These are phyloP conservation scores for Galeopterus variegatus DNA, from an alignment of 2,113 vertebrate genomes.

Conservation along the genomic window DNA sequence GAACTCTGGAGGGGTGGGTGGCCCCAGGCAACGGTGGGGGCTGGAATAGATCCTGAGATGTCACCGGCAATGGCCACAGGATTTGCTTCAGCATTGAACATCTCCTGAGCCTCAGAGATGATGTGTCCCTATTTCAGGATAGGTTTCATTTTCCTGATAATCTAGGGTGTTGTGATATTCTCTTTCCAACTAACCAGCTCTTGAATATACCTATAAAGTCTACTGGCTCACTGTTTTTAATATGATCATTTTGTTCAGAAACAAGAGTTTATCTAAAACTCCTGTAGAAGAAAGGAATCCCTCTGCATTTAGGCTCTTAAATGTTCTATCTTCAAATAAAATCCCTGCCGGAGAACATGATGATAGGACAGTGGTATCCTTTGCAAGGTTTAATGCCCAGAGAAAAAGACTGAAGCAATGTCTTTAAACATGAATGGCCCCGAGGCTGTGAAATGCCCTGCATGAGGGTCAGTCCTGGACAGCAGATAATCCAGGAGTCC, in stretches of 20 bases:
- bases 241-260: neutral
- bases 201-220: neutral
- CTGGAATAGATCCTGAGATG: rapidly evolving
- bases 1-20: neutral
- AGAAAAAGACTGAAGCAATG: neutral
- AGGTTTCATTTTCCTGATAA: neutral
- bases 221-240: neutral
- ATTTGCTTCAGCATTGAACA: neutral
- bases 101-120: neutral
- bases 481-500: neutral
- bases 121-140: neutral
- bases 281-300: neutral
- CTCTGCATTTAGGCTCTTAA: neutral
- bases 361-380: neutral
- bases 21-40: neutral
- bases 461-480: too few relatives aligned
- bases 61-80: neutral
- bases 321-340: neutral
- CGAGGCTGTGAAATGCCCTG: neutral
- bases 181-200: neutral
- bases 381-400: neutral
- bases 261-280: neutral
- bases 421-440: neutral
- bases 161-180: neutral
- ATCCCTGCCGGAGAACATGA: neutral